Conservation (phyloP, 2,113 vertebrate species). For the Heterochromis multidens region DNA sequence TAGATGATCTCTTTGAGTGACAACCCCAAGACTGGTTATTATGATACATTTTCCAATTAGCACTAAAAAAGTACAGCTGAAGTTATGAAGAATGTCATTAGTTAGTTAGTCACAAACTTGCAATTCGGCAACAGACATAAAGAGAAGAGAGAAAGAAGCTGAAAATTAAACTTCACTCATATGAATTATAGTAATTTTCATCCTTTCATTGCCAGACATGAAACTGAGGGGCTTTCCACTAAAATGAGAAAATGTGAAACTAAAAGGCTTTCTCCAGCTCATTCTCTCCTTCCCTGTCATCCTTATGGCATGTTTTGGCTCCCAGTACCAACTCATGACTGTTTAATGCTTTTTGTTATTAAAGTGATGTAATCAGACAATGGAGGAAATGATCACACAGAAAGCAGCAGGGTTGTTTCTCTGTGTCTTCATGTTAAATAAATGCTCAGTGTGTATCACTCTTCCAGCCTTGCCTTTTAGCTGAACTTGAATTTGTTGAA, state of each 20-base stretch:
- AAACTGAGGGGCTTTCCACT: conserved; percentile 25
- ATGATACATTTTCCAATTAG: not conserved
- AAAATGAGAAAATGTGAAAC: not conserved
- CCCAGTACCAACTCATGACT: not conserved
- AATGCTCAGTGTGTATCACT: not conserved
- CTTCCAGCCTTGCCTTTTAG: not conserved
- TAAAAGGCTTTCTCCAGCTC: not conserved
- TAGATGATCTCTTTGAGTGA: not conserved
- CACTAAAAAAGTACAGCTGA: not conserved
- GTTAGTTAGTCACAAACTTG: not conserved
- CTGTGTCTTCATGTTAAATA: not conserved
- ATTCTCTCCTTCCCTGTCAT: not conserved
- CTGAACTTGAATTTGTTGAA: not conserved
- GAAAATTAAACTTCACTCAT: not conserved
- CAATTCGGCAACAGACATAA: not conserved
- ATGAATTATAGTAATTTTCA: not conserved
- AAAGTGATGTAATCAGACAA: conserved; percentile 6
- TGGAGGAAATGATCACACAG: not conserved
- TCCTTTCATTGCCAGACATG: not conserved
- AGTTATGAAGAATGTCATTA: not conserved
- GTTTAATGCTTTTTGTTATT: conserved; percentile 26
- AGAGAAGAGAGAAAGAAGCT: not conserved
- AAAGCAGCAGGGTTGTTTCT: not conserved
- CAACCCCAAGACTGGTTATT: not conserved
- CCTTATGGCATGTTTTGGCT: conserved; percentile 1